A percentile compares a stretch with the other conserved stretches of the same genome.
Evolutionary conservation across 2,797 vertebrate genomes (phyloP).

Genomic region (Carduelis carduelis): DNA sequence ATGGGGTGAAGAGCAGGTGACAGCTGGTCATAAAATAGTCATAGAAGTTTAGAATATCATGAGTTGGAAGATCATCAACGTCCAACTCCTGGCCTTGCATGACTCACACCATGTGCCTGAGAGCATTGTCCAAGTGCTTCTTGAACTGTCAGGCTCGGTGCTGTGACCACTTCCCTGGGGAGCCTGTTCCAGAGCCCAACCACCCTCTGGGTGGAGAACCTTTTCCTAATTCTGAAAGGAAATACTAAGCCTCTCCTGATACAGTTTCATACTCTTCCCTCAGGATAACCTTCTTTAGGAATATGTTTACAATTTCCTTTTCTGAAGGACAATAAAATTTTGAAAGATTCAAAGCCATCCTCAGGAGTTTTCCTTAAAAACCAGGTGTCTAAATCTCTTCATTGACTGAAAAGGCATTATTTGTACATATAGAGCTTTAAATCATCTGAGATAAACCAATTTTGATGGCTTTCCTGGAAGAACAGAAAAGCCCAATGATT

Average conservation of each 20-base stretch:
- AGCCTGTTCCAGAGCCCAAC: background rate
- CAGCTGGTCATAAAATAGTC: background rate
- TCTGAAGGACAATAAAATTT: background rate
- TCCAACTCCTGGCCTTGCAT: background rate
- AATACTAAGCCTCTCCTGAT: background rate
- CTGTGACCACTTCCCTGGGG: background rate
- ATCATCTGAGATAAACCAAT: background rate
- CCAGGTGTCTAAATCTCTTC: background rate
- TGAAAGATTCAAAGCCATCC: background rate
- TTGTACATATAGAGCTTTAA: background rate
- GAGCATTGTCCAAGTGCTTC: background rate
- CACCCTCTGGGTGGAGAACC: background rate
- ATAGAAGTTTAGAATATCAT: background rate
- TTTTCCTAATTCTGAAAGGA: background rate
- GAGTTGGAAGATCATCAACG: background rate
- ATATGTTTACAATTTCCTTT: background rate
- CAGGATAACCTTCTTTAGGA: fast-evolving
- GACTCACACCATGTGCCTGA: background rate
- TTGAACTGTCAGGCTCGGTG: background rate
- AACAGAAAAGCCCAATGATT: background rate
- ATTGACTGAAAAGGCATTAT: background rate
- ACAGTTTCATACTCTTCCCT: background rate
- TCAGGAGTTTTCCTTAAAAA: background rate
- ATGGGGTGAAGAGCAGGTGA: background rate
- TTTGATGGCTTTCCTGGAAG: background rate